Base-by-base conservation (phyloP, 2,113 vertebrate genomes). In the Nibea albiflora region DNA sequence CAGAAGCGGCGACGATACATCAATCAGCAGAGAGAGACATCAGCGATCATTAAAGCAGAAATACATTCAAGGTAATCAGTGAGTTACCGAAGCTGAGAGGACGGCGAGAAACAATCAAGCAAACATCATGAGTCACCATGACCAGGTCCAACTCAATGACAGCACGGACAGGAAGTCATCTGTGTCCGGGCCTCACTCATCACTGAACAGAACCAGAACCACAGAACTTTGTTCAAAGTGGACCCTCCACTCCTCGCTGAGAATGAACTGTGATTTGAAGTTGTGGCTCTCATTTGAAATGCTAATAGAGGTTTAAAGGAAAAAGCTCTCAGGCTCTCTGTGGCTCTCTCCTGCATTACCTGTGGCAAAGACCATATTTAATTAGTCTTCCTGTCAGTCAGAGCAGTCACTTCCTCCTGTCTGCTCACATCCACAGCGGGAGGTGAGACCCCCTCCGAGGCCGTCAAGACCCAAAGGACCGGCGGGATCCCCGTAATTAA, bases 351-450 rank as follows among this genome's bases (percentile, higher is more conserved):
- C 19, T 68, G 62, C 80, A 78, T 78, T 52, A 70, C 80, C 47
- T 5, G 66, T 81, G 76, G 71, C 76, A 85, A 66, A 76, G 85
- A 71, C 53, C 74, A 64, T 49, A 85, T 90, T 88, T 91, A 91
- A 91, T 90, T 87, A 91, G 28, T 17, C 77, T 44, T 54, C 22
- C 66, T 87, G 84, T 91, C 90, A 88, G 53, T 89, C 88, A 83
- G 15, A 57, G 73, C 81, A 26, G 50, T 44, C 42, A 17, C 71
- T 54, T 57, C 57, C 52, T 54, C 39, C 66, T 14, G 19, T 50
- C 79, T 31, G 54, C 81, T 65, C 64, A 39, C 68, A 28, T 56
- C 22, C 79, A 5, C 85, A 71, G 86, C 7, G 4, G 82, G 84
- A n/a, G 62, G 15, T 17, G 1, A 4, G 67, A 22, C 69, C 15